These are phyloP conservation scores for Chloroceryle amazona DNA, from an alignment of 2,797 vertebrate genomes.

Conservation along the genomic window DNA sequence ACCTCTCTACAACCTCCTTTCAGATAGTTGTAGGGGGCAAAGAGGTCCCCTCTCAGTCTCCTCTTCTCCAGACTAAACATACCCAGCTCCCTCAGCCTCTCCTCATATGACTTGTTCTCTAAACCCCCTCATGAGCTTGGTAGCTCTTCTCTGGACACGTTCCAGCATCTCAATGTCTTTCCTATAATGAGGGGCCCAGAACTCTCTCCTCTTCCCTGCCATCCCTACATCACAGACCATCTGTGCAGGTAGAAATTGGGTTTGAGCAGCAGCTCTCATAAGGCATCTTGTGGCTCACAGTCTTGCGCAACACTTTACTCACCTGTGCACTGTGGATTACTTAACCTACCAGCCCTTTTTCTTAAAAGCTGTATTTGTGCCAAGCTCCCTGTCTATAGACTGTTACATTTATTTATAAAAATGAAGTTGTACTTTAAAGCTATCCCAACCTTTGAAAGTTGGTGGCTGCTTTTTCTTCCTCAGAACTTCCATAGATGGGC, in stretches of 20 bases:
- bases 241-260: background rate
- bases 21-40: too few species aligned
- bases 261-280: background rate
- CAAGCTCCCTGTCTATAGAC: background rate
- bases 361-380: background rate
- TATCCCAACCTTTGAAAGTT: background rate
- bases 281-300: accelerated
- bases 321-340: background rate
- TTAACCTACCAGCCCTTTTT: background rate
- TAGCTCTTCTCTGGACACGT: too few species aligned
- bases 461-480: background rate
- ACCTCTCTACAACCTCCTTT: too few species aligned
- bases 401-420: background rate
- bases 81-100: too few species aligned
- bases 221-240: background rate
- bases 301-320: background rate
- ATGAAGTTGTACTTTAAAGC: background rate
- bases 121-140: too few species aligned
- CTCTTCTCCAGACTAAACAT: too few species aligned
- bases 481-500: background rate
- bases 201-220: background rate
- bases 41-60: too few species aligned
- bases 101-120: too few species aligned
- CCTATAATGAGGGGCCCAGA: too few species aligned
- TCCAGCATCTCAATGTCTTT: too few species aligned